A percentile compares a stretch with the other conserved stretches of the same genome.
Evolutionary conservation across 2,113 vertebrate species (phyloP).

Genomic region (Donacobius atricapilla): DNA sequence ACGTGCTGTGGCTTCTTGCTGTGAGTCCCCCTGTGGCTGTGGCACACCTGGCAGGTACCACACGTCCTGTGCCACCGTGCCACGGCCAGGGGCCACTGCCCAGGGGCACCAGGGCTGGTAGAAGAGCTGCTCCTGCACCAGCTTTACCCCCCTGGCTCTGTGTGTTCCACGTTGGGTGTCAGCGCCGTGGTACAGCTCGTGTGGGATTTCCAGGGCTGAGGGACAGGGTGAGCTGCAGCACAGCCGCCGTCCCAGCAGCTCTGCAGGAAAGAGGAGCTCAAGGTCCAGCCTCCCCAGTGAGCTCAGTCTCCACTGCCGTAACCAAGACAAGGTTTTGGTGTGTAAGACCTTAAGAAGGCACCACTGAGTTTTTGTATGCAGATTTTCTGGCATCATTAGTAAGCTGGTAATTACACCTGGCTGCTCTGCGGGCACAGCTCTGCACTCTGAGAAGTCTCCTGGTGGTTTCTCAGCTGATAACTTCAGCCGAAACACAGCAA

Average conservation of each 20-base stretch:
- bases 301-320: accelerated
- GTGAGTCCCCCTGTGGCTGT: not conserved
- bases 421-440: not conserved
- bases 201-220: not conserved
- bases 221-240: not conserved
- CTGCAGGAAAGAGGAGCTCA: not conserved
- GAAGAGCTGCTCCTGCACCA: not conserved
- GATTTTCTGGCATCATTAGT: not conserved
- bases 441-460: not conserved
- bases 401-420: not conserved
- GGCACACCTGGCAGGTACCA: not conserved
- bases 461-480: not conserved
- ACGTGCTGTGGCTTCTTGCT: not conserved
- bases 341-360: not conserved
- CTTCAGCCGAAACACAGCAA: not conserved
- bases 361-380: not conserved
- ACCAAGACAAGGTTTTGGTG: not conserved
- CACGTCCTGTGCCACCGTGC: not conserved
- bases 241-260: too few species aligned
- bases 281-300: not conserved
- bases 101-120: not conserved
- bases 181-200: not conserved
- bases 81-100: not conserved
- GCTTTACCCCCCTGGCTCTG: not conserved
- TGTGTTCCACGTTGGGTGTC: accelerated